Percentiles rank a stretch among this genome's conserved stretches.
Evolutionary conservation across 2,113 vertebrate species (phyloP).

Genomic region (Leucopsar rothschildi): DNA sequence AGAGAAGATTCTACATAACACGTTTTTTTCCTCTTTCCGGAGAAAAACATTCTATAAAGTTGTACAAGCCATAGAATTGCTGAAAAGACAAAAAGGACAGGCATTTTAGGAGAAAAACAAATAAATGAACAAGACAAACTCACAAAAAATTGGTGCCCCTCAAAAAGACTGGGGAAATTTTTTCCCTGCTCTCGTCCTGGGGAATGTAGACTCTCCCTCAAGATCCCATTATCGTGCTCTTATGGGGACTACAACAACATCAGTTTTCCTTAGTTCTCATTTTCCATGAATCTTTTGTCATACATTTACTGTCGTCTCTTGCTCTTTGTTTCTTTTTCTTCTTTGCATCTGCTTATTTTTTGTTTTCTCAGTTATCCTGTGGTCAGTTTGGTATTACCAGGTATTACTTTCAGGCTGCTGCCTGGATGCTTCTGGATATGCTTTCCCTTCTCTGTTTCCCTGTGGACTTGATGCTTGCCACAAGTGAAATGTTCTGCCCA

Average conservation of each 20-base stretch:
- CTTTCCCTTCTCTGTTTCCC: neutral
- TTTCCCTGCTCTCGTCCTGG: neutral
- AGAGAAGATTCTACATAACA: neutral
- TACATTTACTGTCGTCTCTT: neutral
- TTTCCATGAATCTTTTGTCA: neutral
- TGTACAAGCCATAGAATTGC: neutral
- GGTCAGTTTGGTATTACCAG: neutral
- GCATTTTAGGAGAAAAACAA: neutral
- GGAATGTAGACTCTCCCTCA: neutral
- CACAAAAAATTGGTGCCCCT: neutral
- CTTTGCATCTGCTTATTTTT: neutral
- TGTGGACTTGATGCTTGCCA: neutral
- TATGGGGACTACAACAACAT: neutral
- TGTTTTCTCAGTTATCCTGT: neutral
- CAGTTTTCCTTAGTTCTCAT: neutral
- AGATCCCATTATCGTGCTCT: neutral
- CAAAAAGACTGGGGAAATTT: neutral
- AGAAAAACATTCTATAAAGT: neutral
- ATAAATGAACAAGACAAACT: neutral
- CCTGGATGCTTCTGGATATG: neutral
- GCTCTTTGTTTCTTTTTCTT: neutral
- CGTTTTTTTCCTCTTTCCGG: neutral
- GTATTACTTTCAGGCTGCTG: neutral
- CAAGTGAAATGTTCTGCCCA: neutral
- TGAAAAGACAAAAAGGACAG: neutral